Percentiles rank a stretch among this genome's conserved stretches.
phyloP scores from a whole-genome alignment of 2,888 invertebrate species.

The Alentia gelatinosa region DNA sequence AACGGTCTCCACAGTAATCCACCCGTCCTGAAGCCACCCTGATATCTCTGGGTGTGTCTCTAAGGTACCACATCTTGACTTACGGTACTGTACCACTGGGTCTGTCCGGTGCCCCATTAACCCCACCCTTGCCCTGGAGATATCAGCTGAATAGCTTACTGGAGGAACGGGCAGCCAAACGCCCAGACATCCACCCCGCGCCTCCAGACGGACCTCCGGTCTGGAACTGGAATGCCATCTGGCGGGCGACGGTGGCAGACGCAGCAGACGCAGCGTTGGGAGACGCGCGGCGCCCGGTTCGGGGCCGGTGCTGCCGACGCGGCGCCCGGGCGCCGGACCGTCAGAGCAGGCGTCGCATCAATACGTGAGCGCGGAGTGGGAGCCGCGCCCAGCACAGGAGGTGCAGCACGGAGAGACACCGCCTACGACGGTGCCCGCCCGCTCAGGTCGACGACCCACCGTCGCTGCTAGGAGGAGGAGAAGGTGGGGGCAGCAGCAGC shows the following conservation, averaged over 20 bases:
- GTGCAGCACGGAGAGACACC: neutral
- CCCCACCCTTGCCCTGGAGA: too few species aligned
- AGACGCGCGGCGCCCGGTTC: neutral
- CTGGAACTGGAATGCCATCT: neutral
- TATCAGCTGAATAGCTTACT: too few species aligned
- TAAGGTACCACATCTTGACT: too few species aligned
- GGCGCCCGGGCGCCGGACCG: neutral
- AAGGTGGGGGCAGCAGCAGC: neutral
- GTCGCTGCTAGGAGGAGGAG: neutral
- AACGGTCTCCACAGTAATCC: too few species aligned
- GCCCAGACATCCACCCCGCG: neutral
- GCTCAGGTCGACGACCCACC: too few species aligned
- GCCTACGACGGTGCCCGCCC: neutral
- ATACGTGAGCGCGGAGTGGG: neutral
- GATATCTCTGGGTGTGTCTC: too few species aligned
- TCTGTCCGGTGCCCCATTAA: too few species aligned
- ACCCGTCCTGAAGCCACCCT: too few species aligned
- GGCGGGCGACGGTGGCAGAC: neutral
- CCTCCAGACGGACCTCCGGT: neutral
- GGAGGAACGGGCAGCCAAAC: neutral
- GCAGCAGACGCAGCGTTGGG: neutral
- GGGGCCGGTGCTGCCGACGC: neutral
- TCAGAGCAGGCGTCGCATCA: neutral
- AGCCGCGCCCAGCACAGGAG: neutral
- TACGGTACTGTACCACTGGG: too few species aligned